Conservation (phyloP, 2,888 invertebrate genomes). For the Schrankia costaestrigalis region DNA sequence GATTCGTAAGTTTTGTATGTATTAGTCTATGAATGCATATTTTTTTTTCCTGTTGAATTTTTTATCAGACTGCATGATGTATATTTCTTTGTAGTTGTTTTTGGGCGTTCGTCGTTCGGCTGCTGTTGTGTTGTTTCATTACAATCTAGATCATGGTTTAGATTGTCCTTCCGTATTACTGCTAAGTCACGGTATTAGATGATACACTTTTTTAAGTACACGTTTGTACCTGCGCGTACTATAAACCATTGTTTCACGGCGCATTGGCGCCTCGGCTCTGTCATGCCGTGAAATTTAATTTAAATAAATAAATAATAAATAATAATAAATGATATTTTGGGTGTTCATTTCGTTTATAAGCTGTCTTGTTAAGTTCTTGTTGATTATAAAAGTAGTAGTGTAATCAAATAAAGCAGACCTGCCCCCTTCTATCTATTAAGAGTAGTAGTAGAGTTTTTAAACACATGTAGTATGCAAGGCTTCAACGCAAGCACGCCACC, state of each 20-base stretch:
- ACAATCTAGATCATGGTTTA: slow-evolving; percentile 74
- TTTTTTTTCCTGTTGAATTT: slow-evolving; percentile 52
- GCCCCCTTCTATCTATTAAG: no score
- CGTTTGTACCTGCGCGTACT: no score
- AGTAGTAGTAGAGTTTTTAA: no score
- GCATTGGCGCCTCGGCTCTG: no score
- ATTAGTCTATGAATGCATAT: slow-evolving; percentile 61
- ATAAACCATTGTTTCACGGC: no score
- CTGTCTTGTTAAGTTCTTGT: slow-evolving; percentile 62
- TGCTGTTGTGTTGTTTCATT: slow-evolving; percentile 68
- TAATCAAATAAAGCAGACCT: no score
- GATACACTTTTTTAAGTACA: no score
- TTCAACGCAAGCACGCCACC: no score
- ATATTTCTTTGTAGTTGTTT: slow-evolving; percentile 71
- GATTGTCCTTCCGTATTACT: slow-evolving; percentile 68
- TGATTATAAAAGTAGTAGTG: slow-evolving; percentile 73
- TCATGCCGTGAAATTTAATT: no score
- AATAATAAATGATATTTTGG: no score
- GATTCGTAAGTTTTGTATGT: slow-evolving; percentile 65
- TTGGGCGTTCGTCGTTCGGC: slow-evolving; percentile 60
- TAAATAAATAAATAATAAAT: no score
- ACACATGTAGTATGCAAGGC: no score
- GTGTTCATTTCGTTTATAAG: slow-evolving; percentile 62
- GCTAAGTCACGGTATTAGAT: slow-evolving; percentile 67
- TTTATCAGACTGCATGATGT: slow-evolving; percentile 61